A percentile compares a stretch with the other conserved stretches of the same genome.
Conservation (phyloP, 2,888 invertebrate genomes). For the Bhutanitis thaidina region DNA sequence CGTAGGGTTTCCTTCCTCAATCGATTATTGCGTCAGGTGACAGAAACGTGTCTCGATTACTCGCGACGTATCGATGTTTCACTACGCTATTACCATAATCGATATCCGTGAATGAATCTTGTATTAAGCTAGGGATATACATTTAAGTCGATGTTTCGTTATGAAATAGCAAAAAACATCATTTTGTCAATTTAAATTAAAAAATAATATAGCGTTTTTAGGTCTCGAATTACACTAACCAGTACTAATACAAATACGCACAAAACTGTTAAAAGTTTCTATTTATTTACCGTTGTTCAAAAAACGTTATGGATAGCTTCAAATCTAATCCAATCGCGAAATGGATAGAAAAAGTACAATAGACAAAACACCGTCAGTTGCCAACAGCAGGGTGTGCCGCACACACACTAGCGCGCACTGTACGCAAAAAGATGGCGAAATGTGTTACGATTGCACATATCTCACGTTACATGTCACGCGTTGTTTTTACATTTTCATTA, state of each 20-base stretch:
- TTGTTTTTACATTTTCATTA: background rate
- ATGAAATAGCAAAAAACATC: too few species aligned
- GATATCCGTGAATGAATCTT: constrained; percentile 2
- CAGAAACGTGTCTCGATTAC: constrained; percentile 17
- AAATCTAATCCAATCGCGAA: too few species aligned
- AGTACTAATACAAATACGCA: too few species aligned
- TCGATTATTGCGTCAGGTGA: constrained; percentile 15
- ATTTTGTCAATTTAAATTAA: too few species aligned
- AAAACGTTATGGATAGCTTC: too few species aligned
- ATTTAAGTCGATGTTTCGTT: background rate
- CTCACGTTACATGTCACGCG: background rate
- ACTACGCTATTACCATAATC: background rate
- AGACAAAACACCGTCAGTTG: constrained; percentile 1
- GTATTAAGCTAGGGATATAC: background rate
- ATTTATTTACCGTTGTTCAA: too few species aligned
- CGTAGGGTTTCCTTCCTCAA: constrained; percentile 23
- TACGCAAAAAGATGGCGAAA: constrained; percentile 6
- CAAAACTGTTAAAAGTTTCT: too few species aligned
- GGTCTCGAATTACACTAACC: too few species aligned
- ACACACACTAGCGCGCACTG: background rate
- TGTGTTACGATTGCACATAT: constrained; percentile 4
- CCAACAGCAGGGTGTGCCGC: background rate
- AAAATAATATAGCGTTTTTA: too few species aligned
- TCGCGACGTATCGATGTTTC: constrained; percentile 1
- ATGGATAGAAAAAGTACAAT: too few species aligned